Base-by-base conservation (phyloP, 2,797 vertebrate species). In the Valencia hispanica region DNA sequence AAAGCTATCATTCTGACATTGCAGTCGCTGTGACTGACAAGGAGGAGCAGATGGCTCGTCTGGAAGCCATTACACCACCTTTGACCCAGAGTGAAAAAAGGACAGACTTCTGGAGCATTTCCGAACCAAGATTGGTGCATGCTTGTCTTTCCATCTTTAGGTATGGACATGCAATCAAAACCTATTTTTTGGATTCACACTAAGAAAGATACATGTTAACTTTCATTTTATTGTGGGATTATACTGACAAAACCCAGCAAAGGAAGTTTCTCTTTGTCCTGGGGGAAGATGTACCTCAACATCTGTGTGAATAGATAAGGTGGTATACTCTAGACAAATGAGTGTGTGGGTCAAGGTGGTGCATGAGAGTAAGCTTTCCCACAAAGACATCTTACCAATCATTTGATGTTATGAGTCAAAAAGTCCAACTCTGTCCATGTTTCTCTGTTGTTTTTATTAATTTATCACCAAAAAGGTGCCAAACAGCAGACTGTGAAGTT, bases 21-120 rank as follows among this genome's bases (percentile, higher is more conserved):
- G 72, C 88, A 91, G 88, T 88, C 83, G 6, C 79, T 47, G 91
- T 73, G 88, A 91, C 87, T 89, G 92, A 93, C 85, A 76, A 70
- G 79, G 72, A 25, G 59, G 68, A 91, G 89, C 92, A 94, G 82
- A 92, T 93, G 93, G 73, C 71, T 81, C 41, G 0, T 79, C 82
- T 73, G 43, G 70, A 78, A 79, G 75, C 71, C 74, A 84, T 59
- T 45, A 50, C 76, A 63, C n/a, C 70, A 81, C 84, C 74, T 87
- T 77, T 86, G 75, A 87, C 76, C 82, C 66, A 41, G 43, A 70
- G 50, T 8, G 71, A 65, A 45, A 36, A 77, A 70, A 47, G 76
- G 55, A 75, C 34, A 72, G 61, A 51, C 34, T 39, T 81, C 43
- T 81, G 73, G 39, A 78, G 22, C 27, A 72, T 63, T 86, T 79